Conservation (phyloP, 2,888 invertebrate genomes). For the Drosophila cognata region DNA sequence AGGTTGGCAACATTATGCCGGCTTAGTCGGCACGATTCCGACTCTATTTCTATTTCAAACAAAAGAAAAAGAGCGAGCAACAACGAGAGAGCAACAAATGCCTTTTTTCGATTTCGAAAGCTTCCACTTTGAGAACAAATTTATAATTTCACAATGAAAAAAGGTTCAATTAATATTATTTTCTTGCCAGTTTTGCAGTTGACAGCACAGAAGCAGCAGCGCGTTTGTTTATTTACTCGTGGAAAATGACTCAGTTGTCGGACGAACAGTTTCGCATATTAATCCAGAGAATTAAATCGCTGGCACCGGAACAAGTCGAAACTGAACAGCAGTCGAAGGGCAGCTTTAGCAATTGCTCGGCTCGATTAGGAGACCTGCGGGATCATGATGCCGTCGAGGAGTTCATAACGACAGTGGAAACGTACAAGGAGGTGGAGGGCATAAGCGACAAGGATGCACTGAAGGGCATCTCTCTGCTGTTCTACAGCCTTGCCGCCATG, state of each 20-base stretch:
- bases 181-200: slow-evolving; percentile 16
- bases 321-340: slow-evolving; percentile 70
- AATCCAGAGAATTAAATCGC: slow-evolving; percentile 72
- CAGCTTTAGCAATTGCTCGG: slow-evolving; percentile 78
- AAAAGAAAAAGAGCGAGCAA: neutral
- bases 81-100: neutral
- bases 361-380: slow-evolving; percentile 80
- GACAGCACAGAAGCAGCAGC: neutral
- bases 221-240: neutral
- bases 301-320: slow-evolving; percentile 55
- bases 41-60: slow-evolving; percentile 58
- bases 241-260: slow-evolving; percentile 74
- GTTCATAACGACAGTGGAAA: slow-evolving; percentile 79
- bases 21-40: slow-evolving; percentile 71
- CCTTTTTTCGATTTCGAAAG: slow-evolving; percentile 32
- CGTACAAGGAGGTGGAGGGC: slow-evolving; percentile 82
- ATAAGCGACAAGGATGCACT: slow-evolving; percentile 82
- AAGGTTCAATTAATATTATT: slow-evolving; percentile 4
- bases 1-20: slow-evolving; percentile 71
- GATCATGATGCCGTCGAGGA: slow-evolving; percentile 83
- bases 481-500: slow-evolving; percentile 70
- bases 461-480: slow-evolving; percentile 79
- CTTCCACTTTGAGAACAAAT: slow-evolving; percentile 4
- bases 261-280: slow-evolving; percentile 79
- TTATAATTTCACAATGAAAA: slow-evolving; percentile 42